Base-by-base conservation (phyloP, 2,888 invertebrate species). In the Tuta absoluta region DNA sequence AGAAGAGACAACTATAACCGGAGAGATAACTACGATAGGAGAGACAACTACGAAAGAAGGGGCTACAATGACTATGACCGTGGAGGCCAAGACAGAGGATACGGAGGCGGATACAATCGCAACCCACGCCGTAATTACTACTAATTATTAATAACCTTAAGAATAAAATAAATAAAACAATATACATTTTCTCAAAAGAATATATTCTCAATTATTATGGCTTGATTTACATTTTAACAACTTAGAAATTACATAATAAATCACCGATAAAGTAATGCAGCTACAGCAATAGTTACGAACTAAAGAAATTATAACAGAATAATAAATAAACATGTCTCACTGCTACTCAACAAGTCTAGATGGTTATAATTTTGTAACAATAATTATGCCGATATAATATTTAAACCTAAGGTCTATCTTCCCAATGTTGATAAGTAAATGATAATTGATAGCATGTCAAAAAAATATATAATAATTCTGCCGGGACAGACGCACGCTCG, bases 121-220 rank as follows among this genome's bases (percentile, higher is more conserved):
- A 67, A 67, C 37, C 70, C 73, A 49, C 71, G 78, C 64, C 72
- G 75, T 24, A 71, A 77, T 71, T 71, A 79, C 68, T 74, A 78
- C 21, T 75, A 72, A 61, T 21, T 33, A 62, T 58, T 61, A 56
- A 14, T 63, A 56, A 63, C 61, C 49, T 56, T 63, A 64, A 67
- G 67, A 33, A 23, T 56, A 63, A n/a, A n/a, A 38, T 49, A 53
- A 73, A 69, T 71, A 76, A 75, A 81, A 76, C 24, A 33, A 76
- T 71, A 77, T 78, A 78, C 71, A 71, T 68, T 82, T 88, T 87
- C 79, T 90, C 88, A 90, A 91, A 91, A 91, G 85, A 91, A 91
- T 91, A 91, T 91, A 91, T 90, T 91, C 84, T 90, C 88, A 90
- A 87, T 91, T 91, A 90, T 91, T 91, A 91, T 91, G 91, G 91